Percentiles rank a stretch among this genome's conserved stretches.
Evolutionary conservation across 2,888 invertebrate species (phyloP).

Genomic region (Agriopis leucophaearia): DNA sequence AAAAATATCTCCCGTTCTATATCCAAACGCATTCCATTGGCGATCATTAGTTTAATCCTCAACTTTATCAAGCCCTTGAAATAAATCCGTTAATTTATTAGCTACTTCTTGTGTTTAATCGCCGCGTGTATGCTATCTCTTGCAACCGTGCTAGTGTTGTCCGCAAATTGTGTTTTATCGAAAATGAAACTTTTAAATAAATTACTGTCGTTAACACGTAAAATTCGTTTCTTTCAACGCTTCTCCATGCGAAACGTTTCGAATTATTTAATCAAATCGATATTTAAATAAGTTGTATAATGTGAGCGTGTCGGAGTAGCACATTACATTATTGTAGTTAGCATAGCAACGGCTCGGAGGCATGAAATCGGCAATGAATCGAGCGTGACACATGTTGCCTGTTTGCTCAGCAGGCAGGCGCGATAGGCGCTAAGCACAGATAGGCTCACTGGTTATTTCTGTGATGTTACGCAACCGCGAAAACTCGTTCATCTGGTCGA

Average conservation of each 20-base stretch:
- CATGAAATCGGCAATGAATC: slow-evolving; percentile 41
- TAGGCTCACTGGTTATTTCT: slow-evolving; percentile 63
- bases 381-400: slow-evolving; percentile 46
- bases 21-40: slow-evolving; percentile 10
- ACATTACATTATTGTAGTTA: slow-evolving; percentile 24
- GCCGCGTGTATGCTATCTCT: slow-evolving; percentile 16
- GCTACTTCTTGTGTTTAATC: not conserved
- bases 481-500: slow-evolving; percentile 78
- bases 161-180: slow-evolving; percentile 12
- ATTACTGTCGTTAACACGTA: not conserved
- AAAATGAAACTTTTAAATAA: not conserved
- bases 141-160: slow-evolving; percentile 15
- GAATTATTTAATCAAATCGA: slow-evolving; percentile 29
- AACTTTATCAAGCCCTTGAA: slow-evolving; percentile 15
- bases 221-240: slow-evolving; percentile 16
- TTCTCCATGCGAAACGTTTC: slow-evolving; percentile 14
- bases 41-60: slow-evolving; percentile 11
- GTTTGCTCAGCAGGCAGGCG: slow-evolving; percentile 41
- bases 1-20: slow-evolving; percentile 26
- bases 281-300: slow-evolving; percentile 28
- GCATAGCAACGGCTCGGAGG: slow-evolving; percentile 31
- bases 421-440: slow-evolving; percentile 50
- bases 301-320: slow-evolving; percentile 28
- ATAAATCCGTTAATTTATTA: slow-evolving; percentile 13
- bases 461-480: slow-evolving; percentile 70